phyloP scores from a whole-genome alignment of 2,797 vertebrate species.

The Pseudomugil tenellus region DNA sequence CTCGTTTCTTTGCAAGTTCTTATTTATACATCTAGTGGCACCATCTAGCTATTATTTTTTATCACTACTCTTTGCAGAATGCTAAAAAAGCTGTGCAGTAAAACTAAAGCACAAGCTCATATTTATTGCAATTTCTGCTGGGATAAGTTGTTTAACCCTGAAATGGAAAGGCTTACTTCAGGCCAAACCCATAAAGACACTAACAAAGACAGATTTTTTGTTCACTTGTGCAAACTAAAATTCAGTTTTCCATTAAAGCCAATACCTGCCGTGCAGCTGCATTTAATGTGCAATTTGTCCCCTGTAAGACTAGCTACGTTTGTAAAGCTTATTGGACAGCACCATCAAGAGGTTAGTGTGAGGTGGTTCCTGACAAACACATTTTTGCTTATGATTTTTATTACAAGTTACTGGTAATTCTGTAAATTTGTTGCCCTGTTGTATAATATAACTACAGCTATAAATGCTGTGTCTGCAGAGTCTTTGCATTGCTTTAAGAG shows the following conservation, averaged over 20 bases:
- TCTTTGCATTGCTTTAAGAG: background rate
- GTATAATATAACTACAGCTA: background rate
- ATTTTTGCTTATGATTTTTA: background rate
- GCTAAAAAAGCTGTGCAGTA: background rate
- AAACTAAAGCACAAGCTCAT: background rate
- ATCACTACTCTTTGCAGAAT: background rate
- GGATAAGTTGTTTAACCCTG: background rate
- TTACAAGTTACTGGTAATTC: background rate
- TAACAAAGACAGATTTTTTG: background rate
- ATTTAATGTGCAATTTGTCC: background rate
- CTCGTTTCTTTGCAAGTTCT: background rate
- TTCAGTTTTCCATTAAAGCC: background rate
- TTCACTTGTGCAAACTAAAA: background rate
- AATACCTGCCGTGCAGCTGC: background rate
- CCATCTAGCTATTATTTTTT: background rate
- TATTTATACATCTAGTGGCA: background rate
- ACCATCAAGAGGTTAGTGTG: background rate
- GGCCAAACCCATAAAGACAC: background rate
- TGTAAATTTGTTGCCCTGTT: background rate
- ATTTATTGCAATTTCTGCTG: background rate
- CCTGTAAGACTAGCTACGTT: background rate
- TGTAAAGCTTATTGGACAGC: background rate
- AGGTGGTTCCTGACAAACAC: background rate
- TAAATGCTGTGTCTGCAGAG: constrained; percentile 4
- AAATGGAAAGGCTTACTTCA: background rate